Base-by-base conservation (phyloP, 2,113 vertebrate species). In the Thunnus thynnus region DNA sequence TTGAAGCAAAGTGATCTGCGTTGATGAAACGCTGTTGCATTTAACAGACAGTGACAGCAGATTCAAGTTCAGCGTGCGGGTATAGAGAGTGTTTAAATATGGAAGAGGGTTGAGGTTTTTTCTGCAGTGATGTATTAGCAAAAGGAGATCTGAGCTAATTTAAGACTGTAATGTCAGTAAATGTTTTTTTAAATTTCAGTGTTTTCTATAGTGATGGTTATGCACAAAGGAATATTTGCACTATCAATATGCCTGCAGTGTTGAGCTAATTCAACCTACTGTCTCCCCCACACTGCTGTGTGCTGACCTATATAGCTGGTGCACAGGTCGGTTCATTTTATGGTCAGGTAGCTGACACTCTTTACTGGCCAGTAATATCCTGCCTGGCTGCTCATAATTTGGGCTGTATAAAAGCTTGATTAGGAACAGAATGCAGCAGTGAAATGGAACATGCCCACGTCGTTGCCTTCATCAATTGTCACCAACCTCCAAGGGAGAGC, bases 31-130 rank as follows among this genome's bases (percentile, higher is more conserved):
- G 77, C 81, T 90, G 91, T 91, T 84, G 88, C 78, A 48, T 82
- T 81, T 91, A 93, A 94, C 88, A 89, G 87, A 81, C 85, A 87
- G 86, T 83, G 93, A 93, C 93, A 91, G 89, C 80, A 54, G 61
- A 71, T 73, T 81, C n/a, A 1, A 67, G 87, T 86, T 79, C 54
- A 76, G 66, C n/a, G 71, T 46, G 72, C 13, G 50, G 82, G 20
- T 68, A 67, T 68, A 67, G 41, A 50, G 52, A 41, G 56, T 36
- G 71, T 72, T 91, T 68, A 81, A 86, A 84, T 91, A 88, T 91
- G 85, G 80, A 86, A 76, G 78, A 83, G 27, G 27, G 44, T 30
- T 58, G 65, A 80, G 57, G 60, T 51, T 82, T 77, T 68, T 80
- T 30, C 50, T 25, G n/a, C n/a, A 67, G 7, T 76, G 54, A 78